Evolutionary conservation across 2,888 invertebrate genomes (phyloP).

Genomic region (Diloba caeruleocephala): DNA sequence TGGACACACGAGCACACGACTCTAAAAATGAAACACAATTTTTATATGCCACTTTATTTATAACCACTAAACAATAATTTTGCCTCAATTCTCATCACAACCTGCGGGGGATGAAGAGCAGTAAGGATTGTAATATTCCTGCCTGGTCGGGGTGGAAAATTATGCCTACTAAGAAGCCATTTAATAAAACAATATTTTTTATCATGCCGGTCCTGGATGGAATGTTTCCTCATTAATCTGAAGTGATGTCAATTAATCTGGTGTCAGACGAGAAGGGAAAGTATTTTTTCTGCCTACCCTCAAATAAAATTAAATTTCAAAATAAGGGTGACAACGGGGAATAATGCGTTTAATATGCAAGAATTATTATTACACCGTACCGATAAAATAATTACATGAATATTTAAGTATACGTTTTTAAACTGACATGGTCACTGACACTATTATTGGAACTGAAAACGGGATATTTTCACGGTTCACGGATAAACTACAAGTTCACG

Average conservation of each 20-base stretch:
- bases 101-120: too few relatives aligned
- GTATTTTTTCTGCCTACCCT: conserved; percentile 23
- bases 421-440: too few relatives aligned
- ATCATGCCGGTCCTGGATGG: conserved; percentile 7
- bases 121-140: too few relatives aligned
- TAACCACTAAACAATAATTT: too few relatives aligned
- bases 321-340: conserved; percentile 15
- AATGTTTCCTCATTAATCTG: conserved; percentile 32
- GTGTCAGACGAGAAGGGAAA: conserved; percentile 14
- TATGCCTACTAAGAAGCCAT: neutral
- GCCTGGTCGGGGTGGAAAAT: neutral
- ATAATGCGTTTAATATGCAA: conserved; percentile 13
- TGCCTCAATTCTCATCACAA: too few relatives aligned
- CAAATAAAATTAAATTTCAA: conserved; percentile 38
- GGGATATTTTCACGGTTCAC: too few relatives aligned
- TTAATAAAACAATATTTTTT: conserved; percentile 14
- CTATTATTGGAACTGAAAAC: too few relatives aligned
- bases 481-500: too few relatives aligned
- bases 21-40: too few relatives aligned
- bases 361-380: conserved; percentile 5
- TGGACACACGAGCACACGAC: too few relatives aligned
- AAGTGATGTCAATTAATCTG: conserved; percentile 50
- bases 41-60: too few relatives aligned
- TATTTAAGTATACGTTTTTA: conserved; percentile 9
- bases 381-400: conserved; percentile 7